Base-by-base conservation (phyloP, 1,140 invertebrate species). In the Drosophila chauvacae region DNA sequence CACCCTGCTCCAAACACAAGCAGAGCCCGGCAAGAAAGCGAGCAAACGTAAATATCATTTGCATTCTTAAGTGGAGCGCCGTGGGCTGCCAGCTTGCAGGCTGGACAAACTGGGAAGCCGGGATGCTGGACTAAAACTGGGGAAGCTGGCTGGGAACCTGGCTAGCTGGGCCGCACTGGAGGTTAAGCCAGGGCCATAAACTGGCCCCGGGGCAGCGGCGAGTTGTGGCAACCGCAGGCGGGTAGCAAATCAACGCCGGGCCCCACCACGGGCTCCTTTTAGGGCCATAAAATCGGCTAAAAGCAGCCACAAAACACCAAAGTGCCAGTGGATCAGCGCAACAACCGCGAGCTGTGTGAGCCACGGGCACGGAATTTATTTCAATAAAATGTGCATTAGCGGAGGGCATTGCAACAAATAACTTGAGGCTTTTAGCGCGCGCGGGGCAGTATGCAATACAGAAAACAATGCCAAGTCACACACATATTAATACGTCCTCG, bases 361-460 rank as follows among this genome's bases (percentile, higher is more conserved):
- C 64, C 61, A 39, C 60, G 20, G 66, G 81, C 85, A 90, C 85
- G 85, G 75, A 90, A 90, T 90, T 90, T 90, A 90, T 90, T 90
- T 90, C 85, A 90, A 90, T 90, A 90, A 90, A 90, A 90, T 90
- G 85, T 90, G 85, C 85, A 90, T 90, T 90, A 90, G 84, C 73
- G 56, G 63, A 73, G 71, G 83, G 74, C 74, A 51, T 64, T 78
- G 78, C 86, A 85, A 90, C 85, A 90, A 90, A 90, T 90, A 90
- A 85, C 85, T 90, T 81, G 64, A 85, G 68, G 85, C 85, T 90
- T 90, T 90, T 90, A 90, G 81, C 61, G 68, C n/a, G 69, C n/a
- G 70, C 73, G 57, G 61, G 55, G 58, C 68, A 75, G 59, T 76
- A 63, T 81, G 68, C 83, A 82, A 65, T 66, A 39, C 85, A 48